Base-by-base conservation (phyloP, 1,140 invertebrate genomes). In the Ericerus pela region DNA sequence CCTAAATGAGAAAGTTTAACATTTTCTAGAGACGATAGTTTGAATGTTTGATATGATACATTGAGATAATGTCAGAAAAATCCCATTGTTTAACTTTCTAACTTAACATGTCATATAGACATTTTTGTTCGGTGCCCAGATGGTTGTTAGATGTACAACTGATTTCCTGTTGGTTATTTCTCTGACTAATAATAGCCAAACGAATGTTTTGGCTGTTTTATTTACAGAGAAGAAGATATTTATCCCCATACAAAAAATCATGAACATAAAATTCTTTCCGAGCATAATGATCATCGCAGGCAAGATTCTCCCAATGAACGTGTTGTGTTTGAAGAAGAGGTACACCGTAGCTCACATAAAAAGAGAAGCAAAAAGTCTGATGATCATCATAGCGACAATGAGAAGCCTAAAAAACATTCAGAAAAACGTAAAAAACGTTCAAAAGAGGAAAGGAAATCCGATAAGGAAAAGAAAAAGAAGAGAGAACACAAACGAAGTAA, bases 401-500 rank as follows among this genome's bases (percentile, higher is more conserved):
- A 47, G 11, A 47, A 14, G 26, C 8, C 8, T 33, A 20, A 24
- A 20, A 47, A 47, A 47, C 41, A 47, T 24, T 47, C 41, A 4
- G 41, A 47, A 20, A 47, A 24, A 24, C 41, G 41, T 2, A 47
- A 47, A 47, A 47, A 24, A 24, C 41, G 14, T 47, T 47, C 41
- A 14, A 47, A 47, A 47, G 41, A 47, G 18, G 41, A 47, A 2
- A 47, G 41, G 16, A 47, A 47, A 22, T 3, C 4, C 20, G 41
- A 47, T 5, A 41, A 41, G 20, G 37, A 41, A 2, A 47, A 47
- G 41, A 47, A 47, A 22, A 47, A 22, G 4, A 47, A 47, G 26
- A 6, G 26, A 8, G 41, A 47, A 47, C 16, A 47, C 22, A 47
- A 47, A 47, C 41, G 26, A 24, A 8, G 8, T 33, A 33, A 10